Evolutionary conservation across 92 coral and sea anemone species (phyloP).

Genomic region (Chrysogorgia sp.): DNA sequence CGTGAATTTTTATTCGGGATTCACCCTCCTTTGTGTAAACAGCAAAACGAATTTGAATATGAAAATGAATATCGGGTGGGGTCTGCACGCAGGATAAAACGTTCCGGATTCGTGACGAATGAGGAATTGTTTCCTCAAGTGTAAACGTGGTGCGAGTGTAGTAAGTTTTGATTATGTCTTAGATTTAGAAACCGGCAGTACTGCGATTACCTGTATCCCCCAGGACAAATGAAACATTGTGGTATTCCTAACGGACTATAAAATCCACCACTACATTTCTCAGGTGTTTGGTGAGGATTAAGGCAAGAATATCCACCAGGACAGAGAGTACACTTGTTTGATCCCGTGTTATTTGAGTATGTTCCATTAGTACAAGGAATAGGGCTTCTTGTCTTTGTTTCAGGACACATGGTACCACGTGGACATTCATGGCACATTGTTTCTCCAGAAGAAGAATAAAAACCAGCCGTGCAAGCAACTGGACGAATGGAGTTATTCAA

Average conservation of each 20-base stretch:
- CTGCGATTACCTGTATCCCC: slow-evolving; percentile 51
- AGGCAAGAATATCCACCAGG: slow-evolving; percentile 74
- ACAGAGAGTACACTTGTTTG: slow-evolving; percentile 64
- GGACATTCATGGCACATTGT: slow-evolving; percentile 53
- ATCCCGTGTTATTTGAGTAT: slow-evolving; percentile 53
- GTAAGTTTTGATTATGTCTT: no score
- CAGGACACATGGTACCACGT: slow-evolving; percentile 68
- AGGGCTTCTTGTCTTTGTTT: slow-evolving; percentile 42
- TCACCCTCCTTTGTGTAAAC: no score
- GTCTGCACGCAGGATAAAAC: no score
- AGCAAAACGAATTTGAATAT: no score
- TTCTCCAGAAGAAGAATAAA: slow-evolving; percentile 67
- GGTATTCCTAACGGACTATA: slow-evolving; percentile 53
- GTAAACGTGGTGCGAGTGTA: no score
- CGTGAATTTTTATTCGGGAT: no score
- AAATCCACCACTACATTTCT: slow-evolving; percentile 59
- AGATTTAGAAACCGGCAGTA: neutral
- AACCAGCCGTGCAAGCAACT: slow-evolving; percentile 62
- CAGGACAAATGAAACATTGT: slow-evolving; percentile 48
- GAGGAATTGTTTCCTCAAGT: no score
- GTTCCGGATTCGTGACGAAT: no score
- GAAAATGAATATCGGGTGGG: no score
- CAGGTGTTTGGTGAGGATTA: slow-evolving; percentile 69
- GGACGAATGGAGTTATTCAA: slow-evolving; percentile 67
- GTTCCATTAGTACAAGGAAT: slow-evolving; percentile 74